phyloP scores from a whole-genome alignment of 2,888 invertebrate species.

The Anarsia innoxiella region DNA sequence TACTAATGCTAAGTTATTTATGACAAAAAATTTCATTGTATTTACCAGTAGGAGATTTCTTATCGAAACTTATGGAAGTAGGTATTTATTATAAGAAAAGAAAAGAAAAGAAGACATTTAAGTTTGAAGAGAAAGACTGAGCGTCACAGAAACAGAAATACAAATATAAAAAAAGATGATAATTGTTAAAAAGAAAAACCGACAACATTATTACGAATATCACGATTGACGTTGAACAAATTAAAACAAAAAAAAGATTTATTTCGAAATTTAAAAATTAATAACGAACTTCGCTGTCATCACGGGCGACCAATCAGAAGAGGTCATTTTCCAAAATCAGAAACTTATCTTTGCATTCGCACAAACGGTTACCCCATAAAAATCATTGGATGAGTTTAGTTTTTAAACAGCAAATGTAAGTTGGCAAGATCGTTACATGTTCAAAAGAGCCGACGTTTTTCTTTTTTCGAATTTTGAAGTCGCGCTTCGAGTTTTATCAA shows the following conservation, averaged over 20 bases:
- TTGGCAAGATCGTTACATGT: conserved; percentile 9
- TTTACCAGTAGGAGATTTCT: no score
- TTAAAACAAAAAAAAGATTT: conserved; percentile 5
- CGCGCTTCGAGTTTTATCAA: conserved; percentile 17
- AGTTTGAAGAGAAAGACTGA: no score
- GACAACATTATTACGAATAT: conserved; percentile 17
- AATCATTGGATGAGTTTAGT: background rate
- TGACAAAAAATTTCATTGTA: no score
- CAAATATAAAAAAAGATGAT: no score
- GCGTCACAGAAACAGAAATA: background rate
- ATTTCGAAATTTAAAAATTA: conserved; percentile 16
- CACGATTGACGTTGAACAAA: no score
- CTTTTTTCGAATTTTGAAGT: conserved; percentile 18
- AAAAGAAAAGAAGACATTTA: no score
- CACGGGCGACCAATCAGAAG: conserved; percentile 19
- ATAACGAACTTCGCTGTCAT: conserved; percentile 19
- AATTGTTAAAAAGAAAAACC: conserved; percentile 12
- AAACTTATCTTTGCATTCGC: conserved; percentile 8
- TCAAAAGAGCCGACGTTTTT: conserved; percentile 19
- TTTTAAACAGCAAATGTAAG: conserved; percentile 1
- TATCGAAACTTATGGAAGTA: no score
- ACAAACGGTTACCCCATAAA: background rate
- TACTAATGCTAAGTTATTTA: no score
- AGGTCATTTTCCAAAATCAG: conserved; percentile 16
- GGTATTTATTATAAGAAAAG: no score